Evolutionary conservation across 1,140 invertebrate species (phyloP), one percentile per base, ranked within the genome.

Genomic region (Chironomus striatipennis): DNA sequence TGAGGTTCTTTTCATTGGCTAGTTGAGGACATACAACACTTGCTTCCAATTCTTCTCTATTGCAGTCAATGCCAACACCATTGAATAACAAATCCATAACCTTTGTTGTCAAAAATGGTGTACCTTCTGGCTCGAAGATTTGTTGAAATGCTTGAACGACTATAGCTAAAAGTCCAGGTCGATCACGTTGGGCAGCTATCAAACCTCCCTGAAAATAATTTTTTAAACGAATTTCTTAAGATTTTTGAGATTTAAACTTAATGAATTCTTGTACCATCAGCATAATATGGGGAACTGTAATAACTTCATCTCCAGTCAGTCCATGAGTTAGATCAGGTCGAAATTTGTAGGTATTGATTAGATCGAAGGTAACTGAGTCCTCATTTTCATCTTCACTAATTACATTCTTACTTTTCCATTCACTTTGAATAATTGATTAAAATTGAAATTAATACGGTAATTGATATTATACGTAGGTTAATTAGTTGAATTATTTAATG

Each of bases 401-500:
- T 77, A 92, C 86, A 7, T 89, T 85, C 82, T 93, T 93, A 77
- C 90, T 86, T 80, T 92, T 93, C 85, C 88, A 91, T 84, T 93
- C 90, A 20, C 24, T 34, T 2, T 34, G 24, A 34, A 34, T 34
- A 34, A 34, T 34, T 34, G 2, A 34, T 34, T 1, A 5, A 34
- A 34, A 34, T 34, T 34, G 24, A 34, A 2, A 34, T 34, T 5
- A 34, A 34, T 34, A 34, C 2, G 1, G 24, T 34, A 34, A 34
- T 34, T 2, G 24, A 34, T 2, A 34, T 34, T 34, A n/a, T n/a
- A n/a, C n/a, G n/a, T n/a, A n/a, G n/a, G n/a, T 34, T 34, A 34
- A 34, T 34, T 34, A 34, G 5, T 34, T 34, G 1, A 5, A 34
- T 34, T 5, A 34, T 34, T 34, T 34, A 34, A 34, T 34, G 24